Evolutionary conservation across 2,888 invertebrate species (phyloP).

Genomic region (Epinotia nisella): DNA sequence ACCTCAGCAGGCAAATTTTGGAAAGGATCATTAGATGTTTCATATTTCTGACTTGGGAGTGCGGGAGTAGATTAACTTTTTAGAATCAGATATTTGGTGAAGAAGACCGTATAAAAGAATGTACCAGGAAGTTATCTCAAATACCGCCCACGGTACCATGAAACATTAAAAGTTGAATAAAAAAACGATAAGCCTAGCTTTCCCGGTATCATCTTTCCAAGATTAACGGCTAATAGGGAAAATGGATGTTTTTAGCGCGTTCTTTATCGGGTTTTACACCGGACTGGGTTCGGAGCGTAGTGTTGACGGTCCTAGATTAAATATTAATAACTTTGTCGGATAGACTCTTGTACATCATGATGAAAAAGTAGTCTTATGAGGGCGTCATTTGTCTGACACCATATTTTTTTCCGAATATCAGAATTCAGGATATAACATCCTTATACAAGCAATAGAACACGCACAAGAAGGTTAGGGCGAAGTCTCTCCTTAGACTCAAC

Average conservation of each 20-base stretch:
- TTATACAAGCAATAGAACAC: no score
- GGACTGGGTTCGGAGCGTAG: background rate
- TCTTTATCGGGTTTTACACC: slow-evolving; percentile 28
- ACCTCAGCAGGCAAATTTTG: no score
- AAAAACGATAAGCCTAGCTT: slow-evolving; percentile 46
- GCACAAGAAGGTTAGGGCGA: no score
- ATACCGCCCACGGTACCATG: slow-evolving; percentile 7
- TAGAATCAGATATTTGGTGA: no score
- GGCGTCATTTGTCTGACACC: no score
- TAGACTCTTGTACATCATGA: background rate
- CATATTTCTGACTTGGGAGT: no score
- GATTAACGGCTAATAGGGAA: slow-evolving; percentile 62
- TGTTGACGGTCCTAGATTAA: background rate
- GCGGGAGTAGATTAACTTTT: no score
- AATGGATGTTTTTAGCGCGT: slow-evolving; percentile 48
- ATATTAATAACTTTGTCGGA: background rate
- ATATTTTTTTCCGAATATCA: no score
- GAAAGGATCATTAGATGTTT: no score
- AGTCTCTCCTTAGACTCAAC: no score
- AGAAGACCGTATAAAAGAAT: background rate
- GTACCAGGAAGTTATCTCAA: background rate
- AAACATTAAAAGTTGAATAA: slow-evolving; percentile 54
- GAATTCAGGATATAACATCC: no score
- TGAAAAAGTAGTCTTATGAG: no score
- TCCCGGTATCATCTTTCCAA: slow-evolving; percentile 55